phyloP scores from a whole-genome alignment of 1,140 invertebrate genomes.

The Cotesia vestalis region DNA sequence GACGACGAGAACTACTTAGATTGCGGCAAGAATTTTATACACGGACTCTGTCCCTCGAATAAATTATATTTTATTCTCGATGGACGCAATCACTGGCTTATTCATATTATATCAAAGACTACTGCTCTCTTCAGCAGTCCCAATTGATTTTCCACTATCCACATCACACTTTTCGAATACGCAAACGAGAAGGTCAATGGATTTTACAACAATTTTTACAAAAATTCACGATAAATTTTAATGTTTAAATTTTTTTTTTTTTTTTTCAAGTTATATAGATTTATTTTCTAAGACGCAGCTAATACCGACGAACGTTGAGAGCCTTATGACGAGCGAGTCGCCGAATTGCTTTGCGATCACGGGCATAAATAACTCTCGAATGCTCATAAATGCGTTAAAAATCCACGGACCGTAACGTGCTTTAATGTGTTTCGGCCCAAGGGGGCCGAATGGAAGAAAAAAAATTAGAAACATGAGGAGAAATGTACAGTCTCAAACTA shows the following conservation, averaged over 20 bases:
- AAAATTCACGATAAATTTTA: too few species aligned
- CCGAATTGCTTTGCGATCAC: constrained; percentile 34
- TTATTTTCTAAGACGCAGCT: neutral
- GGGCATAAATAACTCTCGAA: constrained; percentile 59
- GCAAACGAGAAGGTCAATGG: neutral
- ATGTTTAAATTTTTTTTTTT: neutral
- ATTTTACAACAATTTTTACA: neutral
- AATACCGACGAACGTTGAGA: neutral
- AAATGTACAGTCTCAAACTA: neutral
- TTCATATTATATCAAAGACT: constrained; percentile 48
- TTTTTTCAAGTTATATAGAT: neutral
- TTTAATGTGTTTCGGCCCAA: constrained; percentile 54
- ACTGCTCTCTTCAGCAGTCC: neutral
- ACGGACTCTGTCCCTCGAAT: constrained; percentile 45
- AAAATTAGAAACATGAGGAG: neutral
- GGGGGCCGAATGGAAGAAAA: constrained; percentile 21
- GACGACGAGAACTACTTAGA: constrained; percentile 37
- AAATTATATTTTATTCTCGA: constrained; percentile 59
- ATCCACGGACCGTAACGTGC: constrained; percentile 56
- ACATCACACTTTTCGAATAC: neutral
- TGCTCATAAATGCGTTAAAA: constrained; percentile 60
- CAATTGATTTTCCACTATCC: constrained; percentile 13
- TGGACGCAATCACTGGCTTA: constrained; percentile 57
- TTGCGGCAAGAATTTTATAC: constrained; percentile 11
- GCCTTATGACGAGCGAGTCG: constrained; percentile 7